phyloP scores from a whole-genome alignment of 2,888 invertebrate genomes.

The Sycophila texana region DNA sequence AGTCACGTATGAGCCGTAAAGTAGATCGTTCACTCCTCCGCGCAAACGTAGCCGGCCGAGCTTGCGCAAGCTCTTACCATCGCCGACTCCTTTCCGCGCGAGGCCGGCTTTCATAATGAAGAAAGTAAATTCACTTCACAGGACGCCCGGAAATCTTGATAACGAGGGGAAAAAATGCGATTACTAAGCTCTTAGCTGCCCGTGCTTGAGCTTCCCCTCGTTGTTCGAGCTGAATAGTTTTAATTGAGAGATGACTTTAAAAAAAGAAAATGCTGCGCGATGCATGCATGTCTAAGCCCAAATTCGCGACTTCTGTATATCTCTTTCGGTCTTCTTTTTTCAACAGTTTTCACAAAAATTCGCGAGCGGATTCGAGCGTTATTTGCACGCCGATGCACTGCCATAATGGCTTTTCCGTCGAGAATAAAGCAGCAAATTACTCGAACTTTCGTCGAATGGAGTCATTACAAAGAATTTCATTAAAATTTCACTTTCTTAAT shows the following conservation, averaged over 20 bases:
- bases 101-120: slow-evolving; percentile 65
- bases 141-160: slow-evolving; percentile 64
- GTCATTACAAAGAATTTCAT: no score
- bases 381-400: not conserved
- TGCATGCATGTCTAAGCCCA: not conserved
- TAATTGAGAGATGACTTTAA: not conserved
- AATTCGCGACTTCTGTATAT: not conserved
- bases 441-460: no score
- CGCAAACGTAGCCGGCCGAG: slow-evolving; percentile 36
- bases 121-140: slow-evolving; percentile 65
- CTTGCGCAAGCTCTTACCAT: slow-evolving; percentile 29
- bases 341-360: not conserved
- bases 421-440: not conserved
- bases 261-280: not conserved
- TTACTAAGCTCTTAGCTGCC: slow-evolving; percentile 58
- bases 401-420: no score
- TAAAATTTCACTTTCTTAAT: no score
- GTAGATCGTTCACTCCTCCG: slow-evolving; percentile 64
- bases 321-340: not conserved
- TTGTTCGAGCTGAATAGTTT: slow-evolving; percentile 38
- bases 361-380: not conserved
- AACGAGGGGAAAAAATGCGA: slow-evolving; percentile 61
- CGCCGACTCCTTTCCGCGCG: slow-evolving; percentile 55
- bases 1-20: slow-evolving; percentile 72
- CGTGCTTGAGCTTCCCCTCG: slow-evolving; percentile 27